Percentiles rank a stretch among this genome's conserved stretches.
These are phyloP conservation scores for Campylomormyrus tamandua DNA, from an alignment of 2,113 vertebrate genomes.

Conservation along the genomic window DNA sequence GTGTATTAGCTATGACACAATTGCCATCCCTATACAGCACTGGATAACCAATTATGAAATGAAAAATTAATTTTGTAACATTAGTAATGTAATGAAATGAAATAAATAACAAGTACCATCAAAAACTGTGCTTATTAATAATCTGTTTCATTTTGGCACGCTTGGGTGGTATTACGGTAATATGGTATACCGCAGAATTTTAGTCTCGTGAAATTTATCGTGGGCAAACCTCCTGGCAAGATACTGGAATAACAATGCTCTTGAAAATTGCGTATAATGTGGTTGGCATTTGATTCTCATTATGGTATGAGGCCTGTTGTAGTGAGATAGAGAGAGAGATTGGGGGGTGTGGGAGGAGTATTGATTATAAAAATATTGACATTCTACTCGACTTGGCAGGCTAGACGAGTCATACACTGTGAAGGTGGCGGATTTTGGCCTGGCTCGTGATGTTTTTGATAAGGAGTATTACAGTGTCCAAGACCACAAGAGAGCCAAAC, in stretches of 20 bases:
- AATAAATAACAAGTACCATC: too few species aligned
- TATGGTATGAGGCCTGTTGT: too few species aligned
- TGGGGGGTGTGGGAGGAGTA: too few species aligned
- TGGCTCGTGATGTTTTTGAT: constrained; percentile 82
- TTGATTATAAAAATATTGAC: background rate
- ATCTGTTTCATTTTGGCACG: background rate
- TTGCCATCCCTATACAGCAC: too few species aligned
- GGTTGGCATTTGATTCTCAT: too few species aligned
- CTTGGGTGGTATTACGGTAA: background rate
- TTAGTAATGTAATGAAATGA: too few species aligned
- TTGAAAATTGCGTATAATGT: background rate
- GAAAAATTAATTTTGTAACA: too few species aligned
- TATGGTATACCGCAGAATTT: background rate
- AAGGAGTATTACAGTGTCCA: constrained; percentile 92
- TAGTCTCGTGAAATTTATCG: background rate
- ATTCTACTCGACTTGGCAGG: constrained; percentile 55
- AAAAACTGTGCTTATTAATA: background rate
- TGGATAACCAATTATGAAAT: too few species aligned
- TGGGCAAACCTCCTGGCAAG: background rate
- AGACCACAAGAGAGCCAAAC: constrained; percentile 70
- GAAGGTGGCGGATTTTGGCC: constrained; percentile 94
- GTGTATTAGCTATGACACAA: too few species aligned
- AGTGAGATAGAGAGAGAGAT: too few species aligned
- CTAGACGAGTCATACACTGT: constrained; percentile 82
- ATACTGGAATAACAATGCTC: background rate